phyloP scores from a whole-genome alignment of 2,797 vertebrate species.

The Mus spretus region DNA sequence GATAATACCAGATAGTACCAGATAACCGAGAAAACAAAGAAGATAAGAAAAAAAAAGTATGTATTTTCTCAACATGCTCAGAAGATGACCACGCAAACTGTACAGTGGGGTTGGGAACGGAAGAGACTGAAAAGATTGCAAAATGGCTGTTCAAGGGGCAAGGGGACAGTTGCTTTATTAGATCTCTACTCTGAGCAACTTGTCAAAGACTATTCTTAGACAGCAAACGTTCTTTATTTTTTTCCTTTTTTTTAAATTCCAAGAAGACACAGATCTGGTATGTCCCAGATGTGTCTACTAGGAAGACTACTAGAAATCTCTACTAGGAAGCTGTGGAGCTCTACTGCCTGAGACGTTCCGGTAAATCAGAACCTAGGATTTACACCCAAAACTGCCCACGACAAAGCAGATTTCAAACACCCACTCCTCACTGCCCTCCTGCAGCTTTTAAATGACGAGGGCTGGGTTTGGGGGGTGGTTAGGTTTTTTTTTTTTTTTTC shows the following conservation, averaged over 20 bases:
- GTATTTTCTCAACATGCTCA: not conserved
- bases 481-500: not conserved
- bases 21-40: not conserved
- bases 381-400: not conserved
- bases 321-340: not conserved
- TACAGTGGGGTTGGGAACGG: not conserved
- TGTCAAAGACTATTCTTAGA: slow-evolving; percentile 55
- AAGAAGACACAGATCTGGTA: not conserved
- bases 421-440: not conserved
- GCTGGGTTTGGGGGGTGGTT: not conserved
- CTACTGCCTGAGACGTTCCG: not conserved
- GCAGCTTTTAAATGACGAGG: slow-evolving; percentile 6
- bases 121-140: not conserved
- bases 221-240: slow-evolving; percentile 32
- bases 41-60: slow-evolving; percentile 24
- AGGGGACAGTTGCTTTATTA: not conserved
- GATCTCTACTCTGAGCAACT: slow-evolving; percentile 10
- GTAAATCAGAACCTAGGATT: not conserved
- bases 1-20: slow-evolving; percentile 48
- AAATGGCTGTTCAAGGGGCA: not conserved
- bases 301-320: not conserved
- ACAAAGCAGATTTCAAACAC: not conserved
- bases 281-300: not conserved
- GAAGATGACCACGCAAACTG: slow-evolving; percentile 28
- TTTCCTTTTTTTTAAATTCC: not conserved